A percentile compares a stretch with the other conserved stretches of the same genome.
These are phyloP conservation scores for Eupristina koningsbergeri DNA, from an alignment of 1,140 invertebrate species.

Conservation along the genomic window DNA sequence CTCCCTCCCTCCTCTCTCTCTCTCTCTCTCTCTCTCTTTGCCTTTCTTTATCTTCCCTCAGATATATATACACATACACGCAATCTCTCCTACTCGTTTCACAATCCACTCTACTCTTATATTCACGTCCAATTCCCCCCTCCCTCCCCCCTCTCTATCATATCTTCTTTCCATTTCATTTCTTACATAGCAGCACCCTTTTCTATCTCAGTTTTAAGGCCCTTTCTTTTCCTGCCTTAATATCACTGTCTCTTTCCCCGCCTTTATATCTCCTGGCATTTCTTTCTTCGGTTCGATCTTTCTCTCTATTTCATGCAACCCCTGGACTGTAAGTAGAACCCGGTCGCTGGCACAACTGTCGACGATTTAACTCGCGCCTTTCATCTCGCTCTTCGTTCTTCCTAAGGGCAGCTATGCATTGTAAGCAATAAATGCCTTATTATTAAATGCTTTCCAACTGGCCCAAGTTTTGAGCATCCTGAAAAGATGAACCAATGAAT, in stretches of 20 bases:
- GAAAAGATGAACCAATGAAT: conserved; percentile 17
- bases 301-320: conserved; percentile 50
- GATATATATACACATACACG: neutral
- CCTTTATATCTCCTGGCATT: conserved; percentile 54
- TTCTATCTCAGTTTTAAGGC: conserved; percentile 41
- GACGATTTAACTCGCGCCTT: conserved; percentile 52
- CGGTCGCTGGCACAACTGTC: conserved; percentile 49
- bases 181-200: conserved; percentile 42
- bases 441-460: conserved; percentile 14
- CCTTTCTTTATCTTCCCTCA: conserved; percentile 37
- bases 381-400: conserved; percentile 47
- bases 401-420: conserved; percentile 15
- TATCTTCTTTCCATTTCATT: conserved; percentile 41
- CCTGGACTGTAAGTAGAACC: conserved; percentile 51
- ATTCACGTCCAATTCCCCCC: conserved; percentile 53
- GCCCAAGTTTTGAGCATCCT: neutral
- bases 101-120: conserved; percentile 48
- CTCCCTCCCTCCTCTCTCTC: conserved; percentile 26
- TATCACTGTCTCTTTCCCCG: conserved; percentile 49
- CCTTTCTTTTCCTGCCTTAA: conserved; percentile 50
- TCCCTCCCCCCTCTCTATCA: conserved; percentile 54
- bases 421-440: conserved; percentile 14
- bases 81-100: conserved; percentile 50
- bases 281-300: conserved; percentile 55
- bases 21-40: conserved; percentile 52